Percentiles rank a stretch among this genome's conserved stretches.
These are phyloP conservation scores for Ara ararauna DNA, from an alignment of 2,797 vertebrate species.

Conservation along the genomic window DNA sequence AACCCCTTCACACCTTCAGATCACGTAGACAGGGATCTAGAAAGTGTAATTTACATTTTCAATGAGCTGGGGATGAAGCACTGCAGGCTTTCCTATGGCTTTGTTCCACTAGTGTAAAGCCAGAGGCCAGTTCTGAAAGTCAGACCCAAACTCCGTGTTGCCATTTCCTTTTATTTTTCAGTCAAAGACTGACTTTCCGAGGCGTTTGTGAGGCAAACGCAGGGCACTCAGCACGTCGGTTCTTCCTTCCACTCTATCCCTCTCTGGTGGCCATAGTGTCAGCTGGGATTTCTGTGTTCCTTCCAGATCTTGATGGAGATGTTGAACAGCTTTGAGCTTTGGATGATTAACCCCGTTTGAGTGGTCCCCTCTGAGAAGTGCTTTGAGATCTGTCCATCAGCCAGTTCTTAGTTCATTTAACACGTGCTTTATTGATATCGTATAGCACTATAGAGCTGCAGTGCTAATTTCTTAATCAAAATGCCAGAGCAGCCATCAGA, in stretches of 20 bases:
- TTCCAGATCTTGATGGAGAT: neutral
- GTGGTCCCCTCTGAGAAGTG: neutral
- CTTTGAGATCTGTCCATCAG: neutral
- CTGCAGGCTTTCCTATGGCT: neutral
- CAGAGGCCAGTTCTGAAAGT: neutral
- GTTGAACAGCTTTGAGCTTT: neutral
- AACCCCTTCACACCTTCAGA: neutral
- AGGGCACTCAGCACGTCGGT: neutral
- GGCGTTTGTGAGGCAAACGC: neutral
- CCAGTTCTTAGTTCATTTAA: neutral
- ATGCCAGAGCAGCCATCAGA: slow-evolving; percentile 46
- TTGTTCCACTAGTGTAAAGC: neutral
- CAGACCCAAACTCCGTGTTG: fast-evolving
- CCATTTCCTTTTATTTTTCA: neutral
- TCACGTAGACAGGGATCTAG: neutral
- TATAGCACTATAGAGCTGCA: neutral
- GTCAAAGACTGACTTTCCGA: neutral
- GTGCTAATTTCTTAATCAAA: slow-evolving; percentile 57
- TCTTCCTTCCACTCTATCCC: neutral
- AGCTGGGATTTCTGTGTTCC: neutral
- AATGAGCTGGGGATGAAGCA: neutral
- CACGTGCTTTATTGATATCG: neutral
- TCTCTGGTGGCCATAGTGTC: neutral
- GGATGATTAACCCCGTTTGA: neutral
- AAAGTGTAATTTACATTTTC: neutral